Percentiles rank a stretch among this genome's conserved stretches.
Evolutionary conservation across 1,140 invertebrate genomes (phyloP).

Genomic region (Danaus plexippus): DNA sequence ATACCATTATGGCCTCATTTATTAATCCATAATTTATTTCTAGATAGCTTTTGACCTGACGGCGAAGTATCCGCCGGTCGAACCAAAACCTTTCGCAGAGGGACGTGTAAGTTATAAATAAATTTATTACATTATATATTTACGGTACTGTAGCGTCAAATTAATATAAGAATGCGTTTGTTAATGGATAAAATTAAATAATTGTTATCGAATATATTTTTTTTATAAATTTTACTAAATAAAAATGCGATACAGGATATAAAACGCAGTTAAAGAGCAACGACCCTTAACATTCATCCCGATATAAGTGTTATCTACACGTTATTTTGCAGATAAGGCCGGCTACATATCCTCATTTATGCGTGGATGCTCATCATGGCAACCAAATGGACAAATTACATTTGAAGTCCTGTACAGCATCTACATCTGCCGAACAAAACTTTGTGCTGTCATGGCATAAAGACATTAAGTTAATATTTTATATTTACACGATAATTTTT

Average conservation of each 20-base stretch:
- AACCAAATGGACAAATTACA: constrained; percentile 59
- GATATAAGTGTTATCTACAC: no score
- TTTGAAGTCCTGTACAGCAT: constrained; percentile 63
- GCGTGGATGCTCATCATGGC: constrained; percentile 48
- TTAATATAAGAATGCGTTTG: no score
- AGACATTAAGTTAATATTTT: constrained; percentile 76
- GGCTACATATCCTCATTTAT: constrained; percentile 74
- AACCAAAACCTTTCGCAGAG: constrained; percentile 89
- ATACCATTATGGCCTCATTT: no score
- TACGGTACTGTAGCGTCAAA: no score
- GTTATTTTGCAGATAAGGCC: constrained; percentile 34
- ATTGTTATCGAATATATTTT: no score
- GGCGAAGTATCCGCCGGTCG: constrained; percentile 91
- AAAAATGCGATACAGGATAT: no score
- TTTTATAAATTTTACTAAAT: no score
- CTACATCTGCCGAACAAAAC: constrained; percentile 67
- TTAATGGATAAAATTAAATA: no score
- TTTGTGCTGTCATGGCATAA: constrained; percentile 92
- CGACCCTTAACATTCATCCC: no score
- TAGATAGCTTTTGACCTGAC: constrained; percentile 91
- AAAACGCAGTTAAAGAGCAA: no score
- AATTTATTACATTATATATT: no score
- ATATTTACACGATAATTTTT: constrained; percentile 1
- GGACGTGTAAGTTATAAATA: constrained; percentile 77
- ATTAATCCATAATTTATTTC: not conserved